phyloP scores from a whole-genome alignment of 2,797 vertebrate genomes.

The Cirrhinus mrigala region DNA sequence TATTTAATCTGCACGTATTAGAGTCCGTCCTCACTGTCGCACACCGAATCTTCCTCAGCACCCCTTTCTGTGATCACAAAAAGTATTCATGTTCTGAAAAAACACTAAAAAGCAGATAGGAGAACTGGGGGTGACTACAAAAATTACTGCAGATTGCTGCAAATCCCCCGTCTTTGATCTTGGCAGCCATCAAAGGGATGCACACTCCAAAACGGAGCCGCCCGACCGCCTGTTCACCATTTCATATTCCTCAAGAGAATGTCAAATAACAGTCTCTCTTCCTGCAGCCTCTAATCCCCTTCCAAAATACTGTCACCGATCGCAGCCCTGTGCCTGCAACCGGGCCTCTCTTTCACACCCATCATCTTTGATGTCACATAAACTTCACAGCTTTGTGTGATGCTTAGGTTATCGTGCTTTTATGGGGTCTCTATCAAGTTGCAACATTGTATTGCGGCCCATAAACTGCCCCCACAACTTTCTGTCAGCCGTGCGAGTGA shows the following conservation, averaged over 20 bases:
- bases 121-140: constrained; percentile 56
- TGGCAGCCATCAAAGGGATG: constrained; percentile 75
- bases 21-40: constrained; percentile 10
- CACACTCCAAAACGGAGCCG: constrained; percentile 69
- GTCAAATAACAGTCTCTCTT: constrained; percentile 65
- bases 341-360: constrained; percentile 34
- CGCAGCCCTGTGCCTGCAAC: constrained; percentile 30
- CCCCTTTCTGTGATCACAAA: constrained; percentile 42
- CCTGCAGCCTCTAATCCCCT: constrained; percentile 66
- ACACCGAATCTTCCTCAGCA: constrained; percentile 15
- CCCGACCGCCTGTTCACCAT: constrained; percentile 61
- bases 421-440: constrained; percentile 52
- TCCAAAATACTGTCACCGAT: constrained; percentile 55
- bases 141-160: constrained; percentile 75
- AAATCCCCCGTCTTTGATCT: constrained; percentile 80
- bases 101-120: constrained; percentile 38
- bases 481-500: constrained; percentile 42
- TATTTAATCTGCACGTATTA: constrained; percentile 18
- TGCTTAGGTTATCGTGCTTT: constrained; percentile 51
- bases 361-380: constrained; percentile 57
- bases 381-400: constrained; percentile 47
- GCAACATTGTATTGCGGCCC: constrained; percentile 34
- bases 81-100: constrained; percentile 37
- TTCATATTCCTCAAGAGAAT: constrained; percentile 70
- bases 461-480: constrained; percentile 40